Evolutionary conservation across 23 tunicate species (phyloP), one percentile per base, ranked within the genome.

Genomic region (Corella eumyota): DNA sequence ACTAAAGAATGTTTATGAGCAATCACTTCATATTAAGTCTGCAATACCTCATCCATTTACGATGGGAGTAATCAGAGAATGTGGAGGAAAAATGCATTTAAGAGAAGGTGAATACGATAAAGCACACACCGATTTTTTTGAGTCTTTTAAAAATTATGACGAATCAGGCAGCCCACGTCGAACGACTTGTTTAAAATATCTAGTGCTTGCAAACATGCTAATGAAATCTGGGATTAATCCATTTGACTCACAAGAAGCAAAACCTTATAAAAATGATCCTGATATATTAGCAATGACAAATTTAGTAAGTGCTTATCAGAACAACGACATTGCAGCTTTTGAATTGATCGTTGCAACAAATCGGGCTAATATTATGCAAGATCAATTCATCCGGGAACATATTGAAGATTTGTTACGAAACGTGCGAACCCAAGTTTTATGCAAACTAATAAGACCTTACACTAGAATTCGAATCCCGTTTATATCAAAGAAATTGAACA

Each of bases 51-150:
- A 90, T 74, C 97, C 97, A 3, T 70, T 90, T 32, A 90, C 90
- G 17, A 90, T 80, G 97, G 97, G 97, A 17, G 91, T 90, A 0
- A 90, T 90, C 2, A 52, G 91, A 80, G 97, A 90, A 37, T 90
- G 97, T 53, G 97, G 97, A n/a, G 97, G 97, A 6, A 90, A 90
- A 58, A 90, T 90, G 97, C 97, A 90, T 65, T 65, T 90, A 36
- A 55, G 91, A 35, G 97, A 90, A 58, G 84, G 84, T 1, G 91
- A 90, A 58, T 90, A 80, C 65, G 97, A 80, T 34, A 81, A 81
- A 58, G 97, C 97, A 2, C 97, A 90, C 69, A 90, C 97, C 2
- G 97, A 90, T 40, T 90, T 90, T 44, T 90, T 90, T 70, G 92
- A 90, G 65, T 92, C 97, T 20, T 90, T 90, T 61, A 90, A 88